A percentile compares a stretch with the other conserved stretches of the same genome.
Evolutionary conservation across 1,140 invertebrate species (phyloP).

Genomic region (Drosophila truncata): DNA sequence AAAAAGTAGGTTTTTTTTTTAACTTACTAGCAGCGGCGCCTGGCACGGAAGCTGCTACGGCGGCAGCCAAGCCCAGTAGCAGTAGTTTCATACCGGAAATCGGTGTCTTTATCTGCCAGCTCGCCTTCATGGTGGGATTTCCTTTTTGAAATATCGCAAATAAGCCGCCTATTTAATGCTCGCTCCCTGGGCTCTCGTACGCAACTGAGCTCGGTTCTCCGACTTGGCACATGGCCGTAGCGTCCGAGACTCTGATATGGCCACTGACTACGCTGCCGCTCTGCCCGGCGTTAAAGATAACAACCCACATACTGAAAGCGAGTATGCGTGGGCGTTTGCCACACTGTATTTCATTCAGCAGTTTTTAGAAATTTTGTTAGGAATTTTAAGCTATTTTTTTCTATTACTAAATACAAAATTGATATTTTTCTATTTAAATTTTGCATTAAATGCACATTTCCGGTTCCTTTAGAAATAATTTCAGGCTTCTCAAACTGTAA

Average conservation of each 20-base stretch:
- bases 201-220: slow-evolving; percentile 43
- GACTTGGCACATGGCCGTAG: slow-evolving; percentile 56
- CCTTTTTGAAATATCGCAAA: background rate
- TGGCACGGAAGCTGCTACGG: slow-evolving; percentile 64
- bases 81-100: slow-evolving; percentile 62
- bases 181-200: slow-evolving; percentile 27
- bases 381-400: background rate
- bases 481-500: too few relatives aligned
- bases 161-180: slow-evolving; percentile 15
- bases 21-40: slow-evolving; percentile 58
- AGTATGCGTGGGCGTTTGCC: slow-evolving; percentile 12
- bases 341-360: background rate
- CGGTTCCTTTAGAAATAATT: too few relatives aligned
- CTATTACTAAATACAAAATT: too few relatives aligned
- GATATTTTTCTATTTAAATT: background rate
- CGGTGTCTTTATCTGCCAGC: slow-evolving; percentile 55
- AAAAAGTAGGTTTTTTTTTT: background rate
- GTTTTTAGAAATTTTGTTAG: background rate
- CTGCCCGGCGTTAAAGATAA: slow-evolving; percentile 10
- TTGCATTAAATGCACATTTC: background rate
- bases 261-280: background rate
- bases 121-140: slow-evolving; percentile 45
- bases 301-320: slow-evolving; percentile 10
- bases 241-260: slow-evolving; percentile 10
- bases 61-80: slow-evolving; percentile 22